These are phyloP conservation scores for Lysandra bellargus DNA, from an alignment of 2,888 invertebrate species.

Conservation along the genomic window DNA sequence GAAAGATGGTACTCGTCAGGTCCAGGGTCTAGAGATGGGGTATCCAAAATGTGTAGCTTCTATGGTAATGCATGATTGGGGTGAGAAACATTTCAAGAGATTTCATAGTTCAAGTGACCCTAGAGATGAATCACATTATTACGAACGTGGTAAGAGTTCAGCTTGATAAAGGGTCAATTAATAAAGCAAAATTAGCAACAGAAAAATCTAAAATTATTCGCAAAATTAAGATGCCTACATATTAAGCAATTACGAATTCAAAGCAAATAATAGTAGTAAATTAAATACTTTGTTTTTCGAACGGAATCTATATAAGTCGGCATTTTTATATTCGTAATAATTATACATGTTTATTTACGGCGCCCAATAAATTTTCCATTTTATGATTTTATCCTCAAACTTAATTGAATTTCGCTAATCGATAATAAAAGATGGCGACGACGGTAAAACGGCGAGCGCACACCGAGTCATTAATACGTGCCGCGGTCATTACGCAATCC, in stretches of 20 bases:
- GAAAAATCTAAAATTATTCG: background rate
- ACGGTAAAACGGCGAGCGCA: slow-evolving; percentile 24
- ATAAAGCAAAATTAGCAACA: background rate
- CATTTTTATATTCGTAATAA: background rate
- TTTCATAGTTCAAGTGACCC: background rate
- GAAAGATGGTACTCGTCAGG: slow-evolving; percentile 9
- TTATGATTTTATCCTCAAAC: background rate
- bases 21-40: background rate
- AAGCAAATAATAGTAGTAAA: background rate
- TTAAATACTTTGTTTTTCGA: background rate
- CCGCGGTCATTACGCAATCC: slow-evolving; percentile 65
- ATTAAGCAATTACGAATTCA: background rate
- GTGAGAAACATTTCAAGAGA: too few species aligned
- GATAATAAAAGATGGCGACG: slow-evolving; percentile 9
- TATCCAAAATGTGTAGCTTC: background rate
- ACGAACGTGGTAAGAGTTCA: background rate
- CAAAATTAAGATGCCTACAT: background rate
- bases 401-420: slow-evolving; percentile 27
- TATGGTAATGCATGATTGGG: too few species aligned
- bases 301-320: background rate
- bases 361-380: background rate
- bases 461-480: slow-evolving; percentile 52
- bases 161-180: background rate
- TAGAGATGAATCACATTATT: background rate
- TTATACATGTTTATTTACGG: slow-evolving; percentile 6